A percentile compares a stretch with the other conserved stretches of the same genome.
These are phyloP conservation scores for Myrmophylax atrothorax DNA, from an alignment of 2,113 vertebrate genomes.

Conservation along the genomic window DNA sequence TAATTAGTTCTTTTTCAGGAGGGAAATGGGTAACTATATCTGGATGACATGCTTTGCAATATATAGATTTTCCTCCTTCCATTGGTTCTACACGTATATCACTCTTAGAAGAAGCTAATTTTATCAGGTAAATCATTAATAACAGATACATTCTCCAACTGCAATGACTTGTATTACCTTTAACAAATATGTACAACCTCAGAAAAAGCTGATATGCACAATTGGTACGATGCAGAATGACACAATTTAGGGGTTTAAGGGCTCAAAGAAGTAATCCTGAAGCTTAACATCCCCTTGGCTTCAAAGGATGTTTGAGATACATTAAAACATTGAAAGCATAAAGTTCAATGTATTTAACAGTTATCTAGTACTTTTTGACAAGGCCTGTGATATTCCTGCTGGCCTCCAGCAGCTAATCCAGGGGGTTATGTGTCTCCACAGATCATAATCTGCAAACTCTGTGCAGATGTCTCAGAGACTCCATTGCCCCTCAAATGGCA, in stretches of 20 bases:
- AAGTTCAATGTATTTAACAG: background rate
- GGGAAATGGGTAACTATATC: background rate
- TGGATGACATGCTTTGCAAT: background rate
- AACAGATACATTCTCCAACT: background rate
- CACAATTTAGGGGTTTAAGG: background rate
- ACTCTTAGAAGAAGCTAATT: background rate
- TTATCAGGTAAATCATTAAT: background rate
- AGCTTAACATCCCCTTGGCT: background rate
- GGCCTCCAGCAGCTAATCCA: background rate
- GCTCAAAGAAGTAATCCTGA: background rate
- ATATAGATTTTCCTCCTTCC: rapidly evolving
- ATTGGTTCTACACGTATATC: background rate
- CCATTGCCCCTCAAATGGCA: background rate
- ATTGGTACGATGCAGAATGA: background rate
- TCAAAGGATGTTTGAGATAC: background rate
- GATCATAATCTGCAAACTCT: background rate
- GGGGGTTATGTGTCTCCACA: background rate
- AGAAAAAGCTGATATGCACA: background rate
- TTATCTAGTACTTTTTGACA: background rate
- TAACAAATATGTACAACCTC: background rate
- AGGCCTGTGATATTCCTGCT: background rate
- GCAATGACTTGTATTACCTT: background rate
- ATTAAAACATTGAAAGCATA: background rate
- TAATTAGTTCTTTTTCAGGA: background rate
- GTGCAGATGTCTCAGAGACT: background rate